Conservation (phyloP, 2,888 invertebrate species). For the Crocallis elinguaria region DNA sequence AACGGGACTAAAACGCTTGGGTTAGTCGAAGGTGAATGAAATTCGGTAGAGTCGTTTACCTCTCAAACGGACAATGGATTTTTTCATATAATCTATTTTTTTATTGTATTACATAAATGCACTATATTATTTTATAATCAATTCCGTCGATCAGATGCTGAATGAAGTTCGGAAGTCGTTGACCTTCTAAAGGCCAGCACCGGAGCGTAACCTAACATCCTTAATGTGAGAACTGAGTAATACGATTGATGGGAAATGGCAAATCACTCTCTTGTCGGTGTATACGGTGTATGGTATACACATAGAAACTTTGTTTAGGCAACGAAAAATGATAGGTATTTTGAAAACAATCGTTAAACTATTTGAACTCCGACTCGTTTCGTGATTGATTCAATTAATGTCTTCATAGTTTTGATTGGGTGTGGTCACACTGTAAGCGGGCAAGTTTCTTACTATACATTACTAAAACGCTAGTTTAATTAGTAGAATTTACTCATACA, state of each 20-base stretch:
- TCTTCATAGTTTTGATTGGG: conserved; percentile 19
- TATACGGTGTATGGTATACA: no score
- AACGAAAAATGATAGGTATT: no score
- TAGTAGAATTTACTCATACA: no score
- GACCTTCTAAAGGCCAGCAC: conserved; percentile 48
- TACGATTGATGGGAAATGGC: conserved; percentile 26
- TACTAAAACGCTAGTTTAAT: not conserved
- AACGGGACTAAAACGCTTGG: conserved; percentile 37
- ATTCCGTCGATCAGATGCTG: conserved; percentile 35
- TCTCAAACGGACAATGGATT: conserved; percentile 18
- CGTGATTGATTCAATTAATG: conserved; percentile 64
- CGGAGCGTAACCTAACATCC: conserved; percentile 54
- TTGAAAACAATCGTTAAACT: not conserved
- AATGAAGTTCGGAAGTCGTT: conserved; percentile 54
- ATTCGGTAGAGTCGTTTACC: conserved; percentile 38
- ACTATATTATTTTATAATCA: conserved; percentile 33
- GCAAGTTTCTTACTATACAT: not conserved
- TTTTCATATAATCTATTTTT: conserved; percentile 9
- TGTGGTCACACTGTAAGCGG: conserved; percentile 7
- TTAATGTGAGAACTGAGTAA: conserved; percentile 41
- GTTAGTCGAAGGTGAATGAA: conserved; percentile 47
- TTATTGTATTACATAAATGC: conserved; percentile 23
- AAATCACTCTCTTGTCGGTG: conserved; percentile 9
- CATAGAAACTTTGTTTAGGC: no score
- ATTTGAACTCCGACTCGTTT: conserved; percentile 44